A percentile compares a stretch with the other conserved stretches of the same genome.
These are phyloP conservation scores for Eudemis profundana DNA, from an alignment of 2,888 invertebrate genomes.

Conservation along the genomic window DNA sequence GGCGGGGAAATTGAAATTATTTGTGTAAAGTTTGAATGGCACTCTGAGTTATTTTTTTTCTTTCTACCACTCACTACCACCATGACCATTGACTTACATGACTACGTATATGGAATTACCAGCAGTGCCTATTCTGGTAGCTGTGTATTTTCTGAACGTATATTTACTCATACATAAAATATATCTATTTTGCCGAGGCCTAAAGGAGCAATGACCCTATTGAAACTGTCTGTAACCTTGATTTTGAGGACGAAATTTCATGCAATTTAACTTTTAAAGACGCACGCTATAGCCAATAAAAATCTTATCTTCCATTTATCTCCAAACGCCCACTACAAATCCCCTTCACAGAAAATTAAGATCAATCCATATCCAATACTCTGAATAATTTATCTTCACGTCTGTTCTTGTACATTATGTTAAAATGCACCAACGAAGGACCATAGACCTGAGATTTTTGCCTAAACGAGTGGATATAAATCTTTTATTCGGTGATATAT, in stretches of 20 bases:
- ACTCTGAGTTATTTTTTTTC: too few relatives aligned
- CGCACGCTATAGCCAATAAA: constrained; percentile 38
- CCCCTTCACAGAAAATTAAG: constrained; percentile 67
- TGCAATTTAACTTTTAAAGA: constrained; percentile 4
- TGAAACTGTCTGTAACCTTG: neutral
- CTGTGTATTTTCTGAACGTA: too few relatives aligned
- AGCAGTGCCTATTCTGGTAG: too few relatives aligned
- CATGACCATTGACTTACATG: too few relatives aligned
- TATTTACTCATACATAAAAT: neutral
- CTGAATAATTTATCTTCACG: constrained; percentile 67
- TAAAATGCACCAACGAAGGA: constrained; percentile 53
- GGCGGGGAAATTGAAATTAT: neutral
- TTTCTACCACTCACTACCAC: too few relatives aligned
- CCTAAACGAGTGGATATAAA: constrained; percentile 38
- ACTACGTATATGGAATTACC: too few relatives aligned
- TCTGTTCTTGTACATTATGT: constrained; percentile 54
- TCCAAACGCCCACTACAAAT: constrained; percentile 70
- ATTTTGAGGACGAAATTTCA: neutral
- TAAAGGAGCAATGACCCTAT: neutral
- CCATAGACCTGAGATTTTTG: constrained; percentile 34
- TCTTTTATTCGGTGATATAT: constrained; percentile 44
- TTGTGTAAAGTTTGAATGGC: too few relatives aligned
- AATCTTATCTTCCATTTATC: constrained; percentile 65
- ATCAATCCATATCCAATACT: constrained; percentile 65
- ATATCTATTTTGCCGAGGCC: neutral